Base-by-base conservation (phyloP, 37 sponge, comb jelly and placozoan genomes). In the Mnemiopsis leidyi region DNA sequence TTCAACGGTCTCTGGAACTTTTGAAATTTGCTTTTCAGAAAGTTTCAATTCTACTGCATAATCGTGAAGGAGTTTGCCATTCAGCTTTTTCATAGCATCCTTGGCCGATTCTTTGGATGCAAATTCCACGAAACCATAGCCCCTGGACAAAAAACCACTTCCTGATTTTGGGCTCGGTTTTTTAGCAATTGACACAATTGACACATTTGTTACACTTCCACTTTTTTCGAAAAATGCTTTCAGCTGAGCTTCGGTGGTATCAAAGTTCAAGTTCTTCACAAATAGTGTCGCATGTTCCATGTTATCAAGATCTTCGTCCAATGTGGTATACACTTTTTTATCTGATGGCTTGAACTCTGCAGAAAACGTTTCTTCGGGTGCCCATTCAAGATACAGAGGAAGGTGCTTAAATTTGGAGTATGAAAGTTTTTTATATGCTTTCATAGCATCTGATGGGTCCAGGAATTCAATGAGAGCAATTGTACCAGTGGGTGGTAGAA, bases 331-430 rank as follows among this genome's bases (percentile, higher is more conserved):
- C 38, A 83, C 90, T 40, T 93, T 93, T 25, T 40, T 93, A 38
- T 85, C 90, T 0, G 48, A 38, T 39, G 90, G 36, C 24, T 85
- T 85, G 61, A 85, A 85, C 71, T 93, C 20, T 69, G 67, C 23
- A 75, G 38, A 40, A 20, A 97, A 32, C 20, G 92, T 94, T 26
- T 94, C 95, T 32, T 94, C 68, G 1, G 98, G 98, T 1, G 99
- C 99, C 99, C 99, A 98, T 93, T 98, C 99, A 48, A 98, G 92
- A 69, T 97, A 98, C 23, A 98, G 93, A 0, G 99, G 99, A 18
- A 95, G 40, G 75, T 97, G 95, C 69, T 96, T 97, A 88, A 97
- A 98, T 93, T 95, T 96, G 29, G 95, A 93, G 88, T 98, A 96
- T 0, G 95, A 95, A 69, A 98, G 79, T 48, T 94, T 97, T 0